A percentile compares a stretch with the other conserved stretches of the same genome.
These are phyloP conservation scores for Eriosoma lanigerum DNA, from an alignment of 1,140 invertebrate species.

Conservation along the genomic window DNA sequence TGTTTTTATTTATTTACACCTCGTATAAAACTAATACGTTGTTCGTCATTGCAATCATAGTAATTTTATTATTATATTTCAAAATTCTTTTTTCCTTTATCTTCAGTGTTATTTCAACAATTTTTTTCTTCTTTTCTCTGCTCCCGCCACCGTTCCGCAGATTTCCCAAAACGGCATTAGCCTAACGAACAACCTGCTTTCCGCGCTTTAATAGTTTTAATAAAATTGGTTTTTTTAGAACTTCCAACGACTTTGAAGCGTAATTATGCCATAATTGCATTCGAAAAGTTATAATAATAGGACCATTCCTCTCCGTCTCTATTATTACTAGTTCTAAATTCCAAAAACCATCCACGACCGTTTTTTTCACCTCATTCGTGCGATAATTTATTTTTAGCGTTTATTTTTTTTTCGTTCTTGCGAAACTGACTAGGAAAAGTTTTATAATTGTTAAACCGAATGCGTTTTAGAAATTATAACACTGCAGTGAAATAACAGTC, in stretches of 20 bases:
- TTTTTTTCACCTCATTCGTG: background rate
- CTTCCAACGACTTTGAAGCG: conserved; percentile 6
- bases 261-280: background rate
- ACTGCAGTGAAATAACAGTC: background rate
- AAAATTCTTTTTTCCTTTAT: too few relatives aligned
- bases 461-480: background rate
- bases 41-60: too few relatives aligned
- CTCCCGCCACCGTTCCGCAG: background rate
- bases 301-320: background rate
- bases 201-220: background rate
- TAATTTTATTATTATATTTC: too few relatives aligned
- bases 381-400: background rate
- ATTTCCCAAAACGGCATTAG: background rate
- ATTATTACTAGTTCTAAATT: background rate
- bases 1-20: too few relatives aligned
- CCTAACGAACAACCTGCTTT: background rate
- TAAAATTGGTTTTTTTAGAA: conserved; percentile 12
- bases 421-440: background rate
- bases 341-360: background rate
- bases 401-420: background rate
- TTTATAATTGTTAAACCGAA: background rate
- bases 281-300: conserved; percentile 28
- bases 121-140: background rate
- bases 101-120: background rate
- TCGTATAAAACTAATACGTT: too few relatives aligned